Evolutionary conservation across 2,797 vertebrate species (phyloP), one percentile per base, ranked within the genome.

Genomic region (Myotis pilosus): DNA sequence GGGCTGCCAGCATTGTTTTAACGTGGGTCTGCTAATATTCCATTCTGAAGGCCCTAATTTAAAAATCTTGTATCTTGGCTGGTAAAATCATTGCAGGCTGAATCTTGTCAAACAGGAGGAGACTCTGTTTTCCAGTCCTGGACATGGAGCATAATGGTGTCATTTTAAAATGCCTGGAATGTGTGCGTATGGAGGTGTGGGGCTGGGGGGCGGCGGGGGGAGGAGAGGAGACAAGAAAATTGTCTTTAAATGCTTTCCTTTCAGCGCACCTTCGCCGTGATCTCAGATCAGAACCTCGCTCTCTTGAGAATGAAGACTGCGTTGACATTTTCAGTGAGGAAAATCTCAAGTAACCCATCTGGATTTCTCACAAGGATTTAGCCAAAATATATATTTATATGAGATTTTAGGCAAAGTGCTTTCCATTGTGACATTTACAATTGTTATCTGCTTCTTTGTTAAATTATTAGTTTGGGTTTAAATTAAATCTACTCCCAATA

Each of bases 31-130:
- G 80, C 87, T 96, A 95, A 94, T 71, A 91, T 87, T 96, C 90
- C 86, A 86, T 88, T 96, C 74, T n/a, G 86, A 93, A 91, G 76
- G 76, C 93, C 94, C 86, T 92, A 92, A 95, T 93, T 97, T 96
- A 95, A 96, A 94, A 97, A 91, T 84, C 92, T 93, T 94, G 74
- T 82, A 86, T 96, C 96, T 96, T 97, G 94, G 92, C 94, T 97
- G 91, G 87, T 94, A 93, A 97, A 97, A 93, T 90, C 95, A 93
- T 83, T 95, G 91, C 92, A 97, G 94, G 92, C 88, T 95, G 92
- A 93, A 71, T 97, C 95, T 95, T 94, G 93, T 95, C 94, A 95
- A 87, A 95, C 57, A 84, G 95, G 91, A 95, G 84, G 72, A 96
- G 92, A 96, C 80, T 96, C 94, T 91, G 86, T 93, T 96, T 92